Conservation (phyloP, 2,888 invertebrate species). For the Gisinianus flammeolus region DNA sequence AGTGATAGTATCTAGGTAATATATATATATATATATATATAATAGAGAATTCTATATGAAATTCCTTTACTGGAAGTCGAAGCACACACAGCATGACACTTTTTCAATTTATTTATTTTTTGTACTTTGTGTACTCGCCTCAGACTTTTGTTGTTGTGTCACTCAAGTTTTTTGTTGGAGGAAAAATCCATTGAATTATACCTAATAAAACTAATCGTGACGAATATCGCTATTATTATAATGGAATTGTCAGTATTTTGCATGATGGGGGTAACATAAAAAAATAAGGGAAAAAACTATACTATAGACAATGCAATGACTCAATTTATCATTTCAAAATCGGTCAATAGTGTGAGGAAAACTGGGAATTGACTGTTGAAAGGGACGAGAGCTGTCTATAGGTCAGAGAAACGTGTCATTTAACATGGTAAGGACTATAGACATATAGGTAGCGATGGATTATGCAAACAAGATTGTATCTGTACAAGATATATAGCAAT, state of each 20-base stretch:
- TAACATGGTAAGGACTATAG: background rate
- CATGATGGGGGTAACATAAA: no score
- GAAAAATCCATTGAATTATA: background rate
- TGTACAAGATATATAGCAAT: background rate
- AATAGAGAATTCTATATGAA: background rate
- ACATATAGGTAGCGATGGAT: background rate
- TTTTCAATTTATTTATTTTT: background rate
- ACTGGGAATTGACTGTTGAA: background rate
- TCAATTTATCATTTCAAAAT: no score
- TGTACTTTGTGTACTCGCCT: background rate
- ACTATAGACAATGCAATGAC: no score
- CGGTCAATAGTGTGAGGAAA: no score
- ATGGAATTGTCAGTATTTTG: no score
- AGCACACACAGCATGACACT: background rate
- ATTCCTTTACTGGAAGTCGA: background rate
- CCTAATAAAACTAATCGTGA: no score
- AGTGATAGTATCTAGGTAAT: background rate
- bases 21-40: background rate
- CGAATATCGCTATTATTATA: no score
- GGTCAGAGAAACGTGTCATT: background rate
- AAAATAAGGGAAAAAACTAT: no score
- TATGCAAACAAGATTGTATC: no score
- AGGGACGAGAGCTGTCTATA: background rate
- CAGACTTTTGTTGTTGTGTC: no score
- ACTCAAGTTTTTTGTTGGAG: background rate